Percentiles rank a stretch among this genome's conserved stretches.
These are phyloP conservation scores for Ptychoptera contaminata DNA, from an alignment of 2,888 invertebrate species.

Conservation along the genomic window DNA sequence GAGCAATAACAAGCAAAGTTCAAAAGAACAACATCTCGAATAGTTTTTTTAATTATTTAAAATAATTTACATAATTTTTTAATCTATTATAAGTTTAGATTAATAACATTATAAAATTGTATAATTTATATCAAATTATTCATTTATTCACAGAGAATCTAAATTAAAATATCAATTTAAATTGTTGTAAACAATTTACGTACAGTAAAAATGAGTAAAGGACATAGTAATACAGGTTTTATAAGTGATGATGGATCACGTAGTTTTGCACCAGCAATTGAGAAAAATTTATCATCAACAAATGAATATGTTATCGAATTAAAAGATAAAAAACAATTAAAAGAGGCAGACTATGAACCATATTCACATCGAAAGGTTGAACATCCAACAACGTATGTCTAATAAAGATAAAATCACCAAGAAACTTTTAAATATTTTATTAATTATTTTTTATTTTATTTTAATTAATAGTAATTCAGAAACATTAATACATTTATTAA, in stretches of 20 bases:
- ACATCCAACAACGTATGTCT: conserved; percentile 55
- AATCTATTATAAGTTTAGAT: too few relatives aligned
- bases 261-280: conserved; percentile 6
- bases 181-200: not conserved
- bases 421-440: not conserved
- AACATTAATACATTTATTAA: conserved; percentile 77
- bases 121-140: too few relatives aligned
- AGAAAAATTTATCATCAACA: not conserved
- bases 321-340: conserved; percentile 21
- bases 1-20: too few relatives aligned
- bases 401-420: not conserved
- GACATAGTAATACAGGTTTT: conserved; percentile 26
- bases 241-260: conserved; percentile 22
- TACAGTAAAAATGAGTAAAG: conserved; percentile 14
- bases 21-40: too few relatives aligned
- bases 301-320: conserved; percentile 21
- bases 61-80: too few relatives aligned
- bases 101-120: too few relatives aligned
- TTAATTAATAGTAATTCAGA: conserved; percentile 53
- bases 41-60: too few relatives aligned
- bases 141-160: not conserved
- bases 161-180: not conserved
- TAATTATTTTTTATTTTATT: not conserved
- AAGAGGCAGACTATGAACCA: conserved; percentile 43
- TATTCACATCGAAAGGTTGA: conserved; percentile 47